phyloP scores from a whole-genome alignment of 92 coral and sea anemone genomes.

The Palythoa grandis region DNA sequence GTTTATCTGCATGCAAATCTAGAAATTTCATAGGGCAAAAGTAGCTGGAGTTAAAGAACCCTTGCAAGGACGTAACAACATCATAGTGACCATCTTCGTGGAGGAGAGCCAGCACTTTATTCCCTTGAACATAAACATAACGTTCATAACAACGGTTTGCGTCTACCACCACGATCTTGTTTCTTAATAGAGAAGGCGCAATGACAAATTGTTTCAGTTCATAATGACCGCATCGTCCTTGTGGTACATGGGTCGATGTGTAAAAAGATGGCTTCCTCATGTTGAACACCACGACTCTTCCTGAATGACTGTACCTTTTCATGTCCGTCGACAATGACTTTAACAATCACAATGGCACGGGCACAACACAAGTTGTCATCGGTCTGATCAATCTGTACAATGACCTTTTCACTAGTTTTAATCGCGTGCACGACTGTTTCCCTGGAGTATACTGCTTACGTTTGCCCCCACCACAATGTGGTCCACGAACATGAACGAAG shows the following conservation, averaged over 20 bases:
- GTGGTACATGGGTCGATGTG: background rate
- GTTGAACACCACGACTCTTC: too few species aligned
- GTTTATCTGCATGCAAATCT: too few species aligned
- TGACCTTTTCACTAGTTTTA: constrained; percentile 11
- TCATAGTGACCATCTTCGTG: constrained; percentile 2
- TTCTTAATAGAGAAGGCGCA: background rate
- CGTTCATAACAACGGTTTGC: background rate
- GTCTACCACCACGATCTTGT: constrained; percentile 2
- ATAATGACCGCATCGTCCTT: background rate
- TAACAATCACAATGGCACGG: constrained; percentile 36
- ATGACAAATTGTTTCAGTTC: background rate
- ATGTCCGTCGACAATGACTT: background rate
- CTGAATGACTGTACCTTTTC: background rate
- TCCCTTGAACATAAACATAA: background rate
- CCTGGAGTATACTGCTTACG: constrained; percentile 17
- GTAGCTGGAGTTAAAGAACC: background rate
- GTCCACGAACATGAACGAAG: constrained; percentile 30
- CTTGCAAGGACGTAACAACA: background rate
- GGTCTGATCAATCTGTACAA: too few species aligned
- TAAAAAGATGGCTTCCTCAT: background rate
- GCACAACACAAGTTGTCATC: constrained; percentile 47
- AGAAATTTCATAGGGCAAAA: too few species aligned
- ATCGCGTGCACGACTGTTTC: constrained; percentile 25
- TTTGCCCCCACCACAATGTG: constrained; percentile 17
- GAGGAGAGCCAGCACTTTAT: background rate